A percentile compares a stretch with the other conserved stretches of the same genome.
Conservation (phyloP, 2,797 vertebrate species). For the Fistularia commersonii region DNA sequence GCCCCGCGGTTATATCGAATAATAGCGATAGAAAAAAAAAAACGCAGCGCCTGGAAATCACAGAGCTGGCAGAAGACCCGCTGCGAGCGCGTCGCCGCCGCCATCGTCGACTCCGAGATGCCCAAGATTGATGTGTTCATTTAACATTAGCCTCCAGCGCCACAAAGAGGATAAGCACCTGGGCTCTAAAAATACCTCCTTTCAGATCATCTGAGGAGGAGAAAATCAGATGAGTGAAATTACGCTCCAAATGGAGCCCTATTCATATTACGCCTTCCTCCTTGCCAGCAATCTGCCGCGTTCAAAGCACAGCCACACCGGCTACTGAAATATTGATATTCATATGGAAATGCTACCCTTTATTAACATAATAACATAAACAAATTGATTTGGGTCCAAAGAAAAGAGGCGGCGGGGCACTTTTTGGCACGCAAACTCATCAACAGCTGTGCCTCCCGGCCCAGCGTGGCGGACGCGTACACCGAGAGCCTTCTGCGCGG, state of each 20-base stretch:
- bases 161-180: conserved; percentile 70
- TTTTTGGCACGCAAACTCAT: conserved; percentile 58
- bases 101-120: conserved; percentile 44
- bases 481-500: no score
- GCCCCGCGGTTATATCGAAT: conserved; percentile 33
- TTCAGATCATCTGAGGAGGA: conserved; percentile 59
- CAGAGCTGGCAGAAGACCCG: conserved; percentile 50
- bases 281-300: conserved; percentile 47
- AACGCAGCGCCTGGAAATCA: conserved; percentile 33
- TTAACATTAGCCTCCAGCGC: conserved; percentile 70
- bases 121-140: conserved; percentile 75
- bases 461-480: no score
- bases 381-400: conserved; percentile 70
- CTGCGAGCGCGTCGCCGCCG: conserved; percentile 34
- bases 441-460: conserved; percentile 47
- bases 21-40: conserved; percentile 32
- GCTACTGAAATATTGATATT: conserved; percentile 71
- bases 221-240: conserved; percentile 75
- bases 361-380: conserved; percentile 78
- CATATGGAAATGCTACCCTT: conserved; percentile 77
- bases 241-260: conserved; percentile 60
- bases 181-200: conserved; percentile 69
- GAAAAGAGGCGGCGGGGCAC: conserved; percentile 43
- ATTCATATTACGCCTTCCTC: conserved; percentile 54
- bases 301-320: conserved; percentile 44